Conservation (phyloP, 2,113 vertebrate genomes). For the Osmerus mordax region DNA sequence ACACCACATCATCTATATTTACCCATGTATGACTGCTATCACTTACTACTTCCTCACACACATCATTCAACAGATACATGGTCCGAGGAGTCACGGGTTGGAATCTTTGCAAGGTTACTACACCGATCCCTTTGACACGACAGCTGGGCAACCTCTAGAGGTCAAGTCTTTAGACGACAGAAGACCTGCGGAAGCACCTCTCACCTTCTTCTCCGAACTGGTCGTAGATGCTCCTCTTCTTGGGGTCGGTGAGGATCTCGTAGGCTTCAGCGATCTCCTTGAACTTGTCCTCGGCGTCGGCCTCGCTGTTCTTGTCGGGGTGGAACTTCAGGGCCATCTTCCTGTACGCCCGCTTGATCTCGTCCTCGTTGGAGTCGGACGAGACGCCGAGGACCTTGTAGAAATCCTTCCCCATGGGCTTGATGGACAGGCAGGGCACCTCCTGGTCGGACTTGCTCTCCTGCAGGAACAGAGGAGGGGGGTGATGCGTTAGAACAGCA, state of each 20-base stretch:
- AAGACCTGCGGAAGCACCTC: slow-evolving; percentile 15
- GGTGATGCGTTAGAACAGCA: slow-evolving; percentile 3
- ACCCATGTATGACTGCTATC: slow-evolving; percentile 3
- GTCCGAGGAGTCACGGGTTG: too few relatives aligned
- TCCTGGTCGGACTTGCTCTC: slow-evolving; percentile 69
- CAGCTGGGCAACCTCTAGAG: too few relatives aligned
- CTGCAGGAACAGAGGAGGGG: slow-evolving; percentile 41
- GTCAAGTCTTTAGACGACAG: neutral
- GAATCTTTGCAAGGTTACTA: too few relatives aligned
- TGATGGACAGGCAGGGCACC: slow-evolving; percentile 59
- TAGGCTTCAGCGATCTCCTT: slow-evolving; percentile 96
- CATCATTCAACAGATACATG: too few relatives aligned
- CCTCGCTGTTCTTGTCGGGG: slow-evolving; percentile 95
- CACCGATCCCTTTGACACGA: too few relatives aligned
- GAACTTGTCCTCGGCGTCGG: slow-evolving; percentile 91
- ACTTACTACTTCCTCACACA: neutral
- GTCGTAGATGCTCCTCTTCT: slow-evolving; percentile 87
- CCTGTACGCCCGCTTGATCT: slow-evolving; percentile 96
- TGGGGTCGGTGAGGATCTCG: slow-evolving; percentile 88
- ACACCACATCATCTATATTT: slow-evolving; percentile 9
- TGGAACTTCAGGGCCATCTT: slow-evolving; percentile 97
- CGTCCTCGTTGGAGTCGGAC: slow-evolving; percentile 87
- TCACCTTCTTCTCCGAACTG: slow-evolving; percentile 97
- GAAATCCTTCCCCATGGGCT: slow-evolving; percentile 89
- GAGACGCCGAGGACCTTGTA: slow-evolving; percentile 92